Evolutionary conservation across 2,797 vertebrate genomes (phyloP), one percentile per base, ranked within the genome.

Genomic region (Lagodon rhomboides): DNA sequence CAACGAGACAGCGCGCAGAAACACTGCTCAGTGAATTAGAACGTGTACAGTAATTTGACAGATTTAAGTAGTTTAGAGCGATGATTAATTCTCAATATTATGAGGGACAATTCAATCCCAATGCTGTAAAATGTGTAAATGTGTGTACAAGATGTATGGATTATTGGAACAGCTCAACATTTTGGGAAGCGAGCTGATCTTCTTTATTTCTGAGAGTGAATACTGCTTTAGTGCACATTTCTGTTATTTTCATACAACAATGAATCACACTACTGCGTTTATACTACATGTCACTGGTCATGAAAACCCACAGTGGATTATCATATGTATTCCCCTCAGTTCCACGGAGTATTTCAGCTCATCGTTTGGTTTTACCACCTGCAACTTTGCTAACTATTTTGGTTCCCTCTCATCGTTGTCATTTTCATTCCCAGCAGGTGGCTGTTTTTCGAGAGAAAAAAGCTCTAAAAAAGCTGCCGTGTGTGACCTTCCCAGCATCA

Each of bases 21-120:
- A 61, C 27, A 63, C 4, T 41, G 60, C 27, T 72, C 30, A 18
- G 27, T 30, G 7, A 61, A 66, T 68, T 53, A 46, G 65, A 66
- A 68, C 2, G n/a, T 12, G 9, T 10, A 51, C 30, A 44, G 34
- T 60, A 41, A 34, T 27, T 20, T 41, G 34, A 38, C 16, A 5
- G 7, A n/a, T 49, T 30, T 18, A 23, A 58, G 50, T 11, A 43
- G 50, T 75, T 58, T 43, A 5, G 25, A 62, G 49, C n/a, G 30
- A 61, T 41, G 22, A 44, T 46, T 27, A 6, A 47, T 44, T 44
- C 43, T 0, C 9, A 23, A n/a, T 11, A 23, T 47, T 16, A 22
- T 27, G 25, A 15, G 2, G 22, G 25, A 53, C 5, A n/a, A 60
- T 66, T n/a, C 0, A 0, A 47, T 55, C 10, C 5, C 7, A 3